A percentile compares a stretch with the other conserved stretches of the same genome.
Conservation (phyloP, 92 coral and sea anemone genomes). For the Siderastrea radians region DNA sequence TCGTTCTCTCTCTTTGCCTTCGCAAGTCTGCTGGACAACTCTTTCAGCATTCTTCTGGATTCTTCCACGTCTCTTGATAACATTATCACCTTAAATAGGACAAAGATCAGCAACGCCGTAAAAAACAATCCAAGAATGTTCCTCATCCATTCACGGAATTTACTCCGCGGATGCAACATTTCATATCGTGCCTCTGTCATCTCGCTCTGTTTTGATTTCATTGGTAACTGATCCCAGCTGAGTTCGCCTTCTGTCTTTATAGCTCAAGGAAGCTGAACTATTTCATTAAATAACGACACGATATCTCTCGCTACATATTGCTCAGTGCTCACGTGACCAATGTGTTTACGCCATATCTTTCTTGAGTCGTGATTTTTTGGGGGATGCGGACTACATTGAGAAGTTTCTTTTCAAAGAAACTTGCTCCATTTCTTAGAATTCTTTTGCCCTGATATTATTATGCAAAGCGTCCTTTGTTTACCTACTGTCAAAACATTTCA, state of each 20-base stretch:
- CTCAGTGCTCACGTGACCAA: conserved; percentile 37
- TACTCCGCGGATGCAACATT: not conserved
- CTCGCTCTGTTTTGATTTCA: not conserved
- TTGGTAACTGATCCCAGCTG: not conserved
- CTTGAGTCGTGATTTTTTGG: conserved; percentile 27
- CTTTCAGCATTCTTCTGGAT: conserved; percentile 13
- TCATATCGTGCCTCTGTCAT: conserved; percentile 4
- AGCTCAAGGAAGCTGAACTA: conserved; percentile 43
- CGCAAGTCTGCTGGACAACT: conserved; percentile 6
- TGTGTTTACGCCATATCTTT: conserved; percentile 6
- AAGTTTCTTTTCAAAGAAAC: conserved; percentile 30
- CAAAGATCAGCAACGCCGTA: not conserved
- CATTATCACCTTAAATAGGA: not conserved
- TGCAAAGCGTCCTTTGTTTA: conserved; percentile 45
- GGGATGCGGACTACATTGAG: conserved; percentile 41
- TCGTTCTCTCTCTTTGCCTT: conserved; percentile 25
- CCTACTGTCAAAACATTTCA: not conserved
- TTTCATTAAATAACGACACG: conserved; percentile 16
- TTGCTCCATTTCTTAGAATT: conserved; percentile 24
- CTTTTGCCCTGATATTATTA: not conserved
- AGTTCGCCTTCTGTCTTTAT: not conserved
- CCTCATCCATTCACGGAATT: conserved; percentile 3
- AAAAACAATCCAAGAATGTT: not conserved
- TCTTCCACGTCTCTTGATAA: conserved; percentile 19
- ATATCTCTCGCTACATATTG: not conserved